These are phyloP conservation scores for Ctenodactylus gundi DNA, from an alignment of 2,113 vertebrate genomes.

Conservation along the genomic window DNA sequence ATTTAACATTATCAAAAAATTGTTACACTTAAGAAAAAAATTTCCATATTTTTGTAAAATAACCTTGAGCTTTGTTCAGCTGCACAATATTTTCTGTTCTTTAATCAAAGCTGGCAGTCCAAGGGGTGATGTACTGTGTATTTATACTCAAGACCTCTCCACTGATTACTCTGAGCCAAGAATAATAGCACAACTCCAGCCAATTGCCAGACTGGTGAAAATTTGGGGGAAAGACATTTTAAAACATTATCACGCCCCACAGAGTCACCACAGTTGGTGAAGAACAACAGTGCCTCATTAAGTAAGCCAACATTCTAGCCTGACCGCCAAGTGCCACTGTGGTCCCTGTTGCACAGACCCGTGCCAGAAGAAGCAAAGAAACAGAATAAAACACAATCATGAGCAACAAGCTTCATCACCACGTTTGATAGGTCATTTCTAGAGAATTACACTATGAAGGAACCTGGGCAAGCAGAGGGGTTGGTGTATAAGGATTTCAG, in stretches of 20 bases:
- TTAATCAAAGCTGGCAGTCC: slow-evolving; percentile 29
- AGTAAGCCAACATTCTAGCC: background rate
- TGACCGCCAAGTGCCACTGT: background rate
- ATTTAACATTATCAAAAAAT: slow-evolving; percentile 36
- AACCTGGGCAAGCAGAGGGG: background rate
- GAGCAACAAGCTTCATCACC: background rate
- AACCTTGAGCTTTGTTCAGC: background rate
- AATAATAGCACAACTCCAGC: slow-evolving; percentile 70
- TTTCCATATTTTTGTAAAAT: slow-evolving; percentile 40
- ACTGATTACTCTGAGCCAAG: slow-evolving; percentile 57
- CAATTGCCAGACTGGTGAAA: slow-evolving; percentile 64
- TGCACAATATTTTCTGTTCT: background rate
- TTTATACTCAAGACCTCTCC: slow-evolving; percentile 16
- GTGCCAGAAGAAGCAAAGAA: background rate
- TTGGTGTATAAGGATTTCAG: background rate
- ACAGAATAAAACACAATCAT: slow-evolving; percentile 1
- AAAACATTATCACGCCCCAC: background rate
- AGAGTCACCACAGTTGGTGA: slow-evolving; percentile 39
- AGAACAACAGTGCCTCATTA: background rate
- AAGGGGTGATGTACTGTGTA: background rate
- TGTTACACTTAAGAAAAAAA: background rate
- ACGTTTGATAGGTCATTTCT: slow-evolving; percentile 40
- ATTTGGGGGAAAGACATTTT: slow-evolving; percentile 59
- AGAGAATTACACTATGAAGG: slow-evolving; percentile 17
- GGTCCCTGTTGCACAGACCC: background rate